Conservation (phyloP, 2,888 invertebrate genomes). For the Drosophila meridiana region DNA sequence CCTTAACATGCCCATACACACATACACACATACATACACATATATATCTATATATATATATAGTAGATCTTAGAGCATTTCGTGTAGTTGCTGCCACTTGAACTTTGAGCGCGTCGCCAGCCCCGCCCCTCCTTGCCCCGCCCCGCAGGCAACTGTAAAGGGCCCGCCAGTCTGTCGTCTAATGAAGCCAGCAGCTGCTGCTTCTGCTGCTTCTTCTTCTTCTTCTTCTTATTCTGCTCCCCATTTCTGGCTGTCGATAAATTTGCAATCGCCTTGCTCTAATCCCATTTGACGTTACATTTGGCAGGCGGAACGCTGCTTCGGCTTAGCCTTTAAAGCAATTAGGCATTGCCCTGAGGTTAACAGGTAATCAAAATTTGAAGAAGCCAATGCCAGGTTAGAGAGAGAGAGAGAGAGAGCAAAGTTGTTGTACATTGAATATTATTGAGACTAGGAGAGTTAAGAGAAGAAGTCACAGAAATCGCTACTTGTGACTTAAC, state of each 20-base stretch:
- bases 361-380: not conserved
- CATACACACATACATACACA: not conserved
- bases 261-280: constrained; percentile 39
- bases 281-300: constrained; percentile 34
- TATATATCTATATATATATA: not conserved
- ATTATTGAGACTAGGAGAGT: too few relatives aligned
- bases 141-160: not conserved
- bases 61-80: constrained; percentile 9
- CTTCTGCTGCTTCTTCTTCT: not conserved
- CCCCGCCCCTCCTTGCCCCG: not conserved
- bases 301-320: constrained; percentile 16
- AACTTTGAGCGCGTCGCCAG: constrained; percentile 23
- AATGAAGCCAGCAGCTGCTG: constrained; percentile 28
- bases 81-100: constrained; percentile 11
- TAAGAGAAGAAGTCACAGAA: too few relatives aligned
- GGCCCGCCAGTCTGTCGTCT: constrained; percentile 29
- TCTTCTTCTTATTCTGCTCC: not conserved
- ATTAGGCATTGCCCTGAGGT: not conserved
- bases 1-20: constrained; percentile 52
- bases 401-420: not conserved
- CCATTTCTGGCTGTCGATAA: constrained; percentile 27
- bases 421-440: too few relatives aligned
- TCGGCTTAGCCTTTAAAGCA: not conserved
- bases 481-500: too few relatives aligned
- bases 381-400: not conserved